Evolutionary conservation across 2,113 vertebrate genomes (phyloP).

Genomic region (Misgurnus anguillicaudatus): DNA sequence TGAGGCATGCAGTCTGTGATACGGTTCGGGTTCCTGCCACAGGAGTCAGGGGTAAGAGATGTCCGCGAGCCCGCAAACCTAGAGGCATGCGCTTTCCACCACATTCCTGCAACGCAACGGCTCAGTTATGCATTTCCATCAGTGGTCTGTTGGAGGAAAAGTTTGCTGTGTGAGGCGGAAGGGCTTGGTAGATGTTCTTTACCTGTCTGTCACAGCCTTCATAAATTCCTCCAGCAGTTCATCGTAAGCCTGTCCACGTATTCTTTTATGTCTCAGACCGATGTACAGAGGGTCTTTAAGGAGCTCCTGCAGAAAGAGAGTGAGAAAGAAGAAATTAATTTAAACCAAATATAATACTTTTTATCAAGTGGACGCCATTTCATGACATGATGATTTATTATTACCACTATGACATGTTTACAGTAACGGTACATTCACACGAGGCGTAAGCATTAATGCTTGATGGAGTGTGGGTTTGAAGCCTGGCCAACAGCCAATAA

Average conservation of each 20-base stretch:
- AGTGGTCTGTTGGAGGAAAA: slow-evolving; percentile 43
- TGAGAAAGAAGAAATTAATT: background rate
- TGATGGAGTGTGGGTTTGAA: no score
- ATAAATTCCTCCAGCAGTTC: slow-evolving; percentile 96
- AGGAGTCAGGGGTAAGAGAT: slow-evolving; percentile 42
- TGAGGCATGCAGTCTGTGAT: slow-evolving; percentile 34
- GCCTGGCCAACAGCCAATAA: no score
- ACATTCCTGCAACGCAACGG: slow-evolving; percentile 51
- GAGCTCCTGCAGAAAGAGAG: slow-evolving; percentile 73
- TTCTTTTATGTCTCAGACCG: slow-evolving; percentile 88
- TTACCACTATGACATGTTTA: background rate
- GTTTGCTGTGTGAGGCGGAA: slow-evolving; percentile 13
- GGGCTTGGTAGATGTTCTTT: slow-evolving; percentile 49
- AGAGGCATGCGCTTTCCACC: slow-evolving; percentile 1
- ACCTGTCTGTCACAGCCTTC: slow-evolving; percentile 92
- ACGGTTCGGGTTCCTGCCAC: slow-evolving; percentile 14
- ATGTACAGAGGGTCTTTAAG: slow-evolving; percentile 95
- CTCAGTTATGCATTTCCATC: slow-evolving; percentile 49
- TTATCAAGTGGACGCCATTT: no score
- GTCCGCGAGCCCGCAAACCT: slow-evolving; percentile 30
- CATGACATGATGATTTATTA: background rate
- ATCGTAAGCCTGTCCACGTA: slow-evolving; percentile 89
- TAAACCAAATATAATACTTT: no score
- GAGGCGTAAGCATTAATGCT: no score
- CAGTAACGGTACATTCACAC: no score